phyloP scores from a whole-genome alignment of 30 jellyfish, hydroid and myxozoan species.

The Phacellophora camtschatica region DNA sequence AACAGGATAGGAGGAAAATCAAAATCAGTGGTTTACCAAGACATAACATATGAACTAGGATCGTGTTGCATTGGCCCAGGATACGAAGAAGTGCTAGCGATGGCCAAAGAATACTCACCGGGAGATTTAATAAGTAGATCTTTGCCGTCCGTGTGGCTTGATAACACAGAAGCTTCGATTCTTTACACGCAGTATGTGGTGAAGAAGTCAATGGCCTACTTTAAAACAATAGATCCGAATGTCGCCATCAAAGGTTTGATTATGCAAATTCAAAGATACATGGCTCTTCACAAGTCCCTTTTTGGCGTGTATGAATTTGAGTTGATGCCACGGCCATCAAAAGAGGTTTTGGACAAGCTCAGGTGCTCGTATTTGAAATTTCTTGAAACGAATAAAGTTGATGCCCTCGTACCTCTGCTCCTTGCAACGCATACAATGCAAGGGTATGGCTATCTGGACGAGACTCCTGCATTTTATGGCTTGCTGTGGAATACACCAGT shows the following conservation, averaged over 20 bases:
- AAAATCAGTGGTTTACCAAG: conserved; percentile 33
- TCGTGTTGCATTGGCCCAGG: conserved; percentile 85
- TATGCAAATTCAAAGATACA: conserved; percentile 11
- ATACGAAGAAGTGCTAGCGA: conserved; percentile 51
- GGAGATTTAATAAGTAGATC: conserved; percentile 41
- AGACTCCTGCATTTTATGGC: conserved; percentile 62
- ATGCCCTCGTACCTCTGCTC: conserved; percentile 51
- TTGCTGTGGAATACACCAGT: conserved; percentile 78
- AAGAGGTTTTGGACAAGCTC: background rate
- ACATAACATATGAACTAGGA: conserved; percentile 79
- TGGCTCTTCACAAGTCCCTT: conserved; percentile 11
- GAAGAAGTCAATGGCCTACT: conserved; percentile 32
- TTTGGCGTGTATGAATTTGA: conserved; percentile 63
- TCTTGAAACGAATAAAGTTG: conserved; percentile 28
- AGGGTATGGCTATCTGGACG: conserved; percentile 74
- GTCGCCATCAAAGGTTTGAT: conserved; percentile 13
- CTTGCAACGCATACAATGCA: conserved; percentile 58
- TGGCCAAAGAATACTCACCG: conserved; percentile 57
- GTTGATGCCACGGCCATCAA: conserved; percentile 70
- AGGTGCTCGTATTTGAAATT: conserved; percentile 55
- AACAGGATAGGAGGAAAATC: conserved; percentile 88
- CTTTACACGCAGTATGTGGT: conserved; percentile 33
- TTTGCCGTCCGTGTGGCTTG: conserved; percentile 79
- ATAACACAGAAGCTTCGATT: conserved; percentile 23
- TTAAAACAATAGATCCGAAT: background rate